Evolutionary conservation across 2,113 vertebrate genomes (phyloP).

Genomic region (Pao palembangensis): DNA sequence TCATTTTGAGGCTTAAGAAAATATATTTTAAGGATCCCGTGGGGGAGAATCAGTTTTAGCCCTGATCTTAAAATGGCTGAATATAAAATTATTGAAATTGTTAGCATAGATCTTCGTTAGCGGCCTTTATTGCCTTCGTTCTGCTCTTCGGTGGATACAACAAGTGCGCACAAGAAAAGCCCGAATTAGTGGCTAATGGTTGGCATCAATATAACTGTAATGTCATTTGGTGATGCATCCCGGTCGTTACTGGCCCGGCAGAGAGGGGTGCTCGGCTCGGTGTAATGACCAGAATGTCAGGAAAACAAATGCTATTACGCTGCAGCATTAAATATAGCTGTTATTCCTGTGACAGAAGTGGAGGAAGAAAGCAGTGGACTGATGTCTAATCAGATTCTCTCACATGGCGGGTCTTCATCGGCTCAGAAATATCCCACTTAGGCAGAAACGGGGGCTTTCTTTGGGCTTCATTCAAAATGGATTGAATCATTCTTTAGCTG

Average conservation of each 20-base stretch:
- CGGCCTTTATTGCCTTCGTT: slow-evolving; percentile 70
- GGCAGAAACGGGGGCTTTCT: slow-evolving; percentile 3
- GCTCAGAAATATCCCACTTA: slow-evolving; percentile 1
- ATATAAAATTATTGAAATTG: slow-evolving; percentile 78
- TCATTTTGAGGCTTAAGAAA: slow-evolving; percentile 44
- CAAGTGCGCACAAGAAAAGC: slow-evolving; percentile 56
- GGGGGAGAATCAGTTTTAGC: slow-evolving; percentile 59
- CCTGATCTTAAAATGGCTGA: slow-evolving; percentile 63
- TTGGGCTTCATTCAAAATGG: not conserved
- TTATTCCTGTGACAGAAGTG: slow-evolving; percentile 60
- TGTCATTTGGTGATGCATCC: slow-evolving; percentile 77
- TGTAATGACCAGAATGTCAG: slow-evolving; percentile 70
- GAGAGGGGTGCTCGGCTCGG: slow-evolving; percentile 60
- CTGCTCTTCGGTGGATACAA: slow-evolving; percentile 57
- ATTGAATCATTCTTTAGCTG: slow-evolving; percentile 13
- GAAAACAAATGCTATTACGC: slow-evolving; percentile 70
- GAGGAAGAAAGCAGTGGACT: slow-evolving; percentile 49
- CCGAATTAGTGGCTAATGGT: slow-evolving; percentile 72
- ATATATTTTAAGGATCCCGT: slow-evolving; percentile 67
- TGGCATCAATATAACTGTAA: slow-evolving; percentile 77
- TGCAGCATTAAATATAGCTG: slow-evolving; percentile 64
- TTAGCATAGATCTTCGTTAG: slow-evolving; percentile 71
- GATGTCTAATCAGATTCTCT: slow-evolving; percentile 41
- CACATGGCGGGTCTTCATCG: slow-evolving; percentile 1
- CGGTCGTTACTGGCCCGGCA: slow-evolving; percentile 63